Evolutionary conservation across 2,797 vertebrate species (phyloP).

Genomic region (Microtus californicus): DNA sequence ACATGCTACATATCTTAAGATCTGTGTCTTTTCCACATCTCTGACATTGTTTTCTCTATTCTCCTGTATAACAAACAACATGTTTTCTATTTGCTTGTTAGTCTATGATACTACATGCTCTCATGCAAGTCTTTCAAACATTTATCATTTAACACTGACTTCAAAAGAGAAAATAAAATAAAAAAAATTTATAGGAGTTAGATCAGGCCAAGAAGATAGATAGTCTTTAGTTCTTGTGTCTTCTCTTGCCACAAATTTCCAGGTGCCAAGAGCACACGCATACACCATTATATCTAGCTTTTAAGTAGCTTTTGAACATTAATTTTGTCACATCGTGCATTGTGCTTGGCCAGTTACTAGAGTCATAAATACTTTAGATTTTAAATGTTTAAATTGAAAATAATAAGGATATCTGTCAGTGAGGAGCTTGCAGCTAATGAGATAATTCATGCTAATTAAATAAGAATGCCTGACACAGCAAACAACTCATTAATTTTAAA

Average conservation of each 20-base stretch:
- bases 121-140: conserved; percentile 35
- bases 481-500: conserved; percentile 38
- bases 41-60: not conserved
- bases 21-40: not conserved
- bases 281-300: not conserved
- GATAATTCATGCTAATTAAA: conserved; percentile 35
- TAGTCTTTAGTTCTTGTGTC: not conserved
- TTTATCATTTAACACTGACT: conserved; percentile 6
- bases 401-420: not conserved
- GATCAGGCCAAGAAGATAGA: not conserved
- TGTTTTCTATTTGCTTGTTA: not conserved
- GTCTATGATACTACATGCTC: not conserved
- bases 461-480: conserved; percentile 45
- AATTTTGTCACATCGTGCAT: not conserved
- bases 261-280: not conserved
- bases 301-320: not conserved
- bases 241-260: not conserved
- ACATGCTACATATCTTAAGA: not conserved
- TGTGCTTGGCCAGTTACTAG: not conserved
- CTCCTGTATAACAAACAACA: not conserved
- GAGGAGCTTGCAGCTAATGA: conserved; percentile 31
- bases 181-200: not conserved
- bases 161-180: conserved; percentile 12
- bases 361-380: conserved; percentile 40
- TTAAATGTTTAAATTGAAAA: conserved; percentile 1